Evolutionary conservation across 2,888 invertebrate genomes (phyloP).

Genomic region (Hirtodrosophila duncani): DNA sequence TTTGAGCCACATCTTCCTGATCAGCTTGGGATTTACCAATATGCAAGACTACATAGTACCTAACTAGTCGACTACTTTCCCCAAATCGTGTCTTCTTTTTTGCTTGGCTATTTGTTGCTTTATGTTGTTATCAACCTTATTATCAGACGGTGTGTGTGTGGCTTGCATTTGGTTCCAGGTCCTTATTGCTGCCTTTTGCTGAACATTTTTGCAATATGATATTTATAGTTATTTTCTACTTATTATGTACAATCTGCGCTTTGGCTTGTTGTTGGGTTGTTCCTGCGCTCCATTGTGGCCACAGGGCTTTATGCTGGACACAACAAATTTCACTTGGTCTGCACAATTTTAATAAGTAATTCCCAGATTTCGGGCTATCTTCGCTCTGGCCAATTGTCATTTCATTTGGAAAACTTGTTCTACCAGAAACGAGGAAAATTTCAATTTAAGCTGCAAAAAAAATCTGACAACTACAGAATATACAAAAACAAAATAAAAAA

Average conservation of each 20-base stretch:
- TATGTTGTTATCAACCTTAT: slow-evolving; percentile 58
- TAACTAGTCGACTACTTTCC: too few species aligned
- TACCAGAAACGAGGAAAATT: slow-evolving; percentile 58
- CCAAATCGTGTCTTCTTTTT: neutral
- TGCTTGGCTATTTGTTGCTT: slow-evolving; percentile 39
- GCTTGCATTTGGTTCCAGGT: slow-evolving; percentile 4
- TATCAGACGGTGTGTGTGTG: slow-evolving; percentile 32
- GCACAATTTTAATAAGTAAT: slow-evolving; percentile 56
- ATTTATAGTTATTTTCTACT: slow-evolving; percentile 69
- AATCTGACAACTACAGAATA: too few species aligned
- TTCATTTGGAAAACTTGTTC: slow-evolving; percentile 63
- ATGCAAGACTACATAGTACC: slow-evolving; percentile 27
- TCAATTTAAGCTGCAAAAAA: slow-evolving; percentile 59
- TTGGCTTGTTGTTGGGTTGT: slow-evolving; percentile 27
- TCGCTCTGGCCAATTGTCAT: slow-evolving; percentile 51
- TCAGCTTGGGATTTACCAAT: too few species aligned
- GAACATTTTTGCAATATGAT: slow-evolving; percentile 62
- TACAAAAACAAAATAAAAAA: slow-evolving; percentile 13
- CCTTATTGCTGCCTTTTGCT: slow-evolving; percentile 43
- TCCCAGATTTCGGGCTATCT: slow-evolving; percentile 15
- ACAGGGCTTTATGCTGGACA: slow-evolving; percentile 36
- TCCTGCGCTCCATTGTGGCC: slow-evolving; percentile 32
- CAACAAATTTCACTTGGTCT: slow-evolving; percentile 54
- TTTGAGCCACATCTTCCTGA: too few species aligned
- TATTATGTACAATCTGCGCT: slow-evolving; percentile 64